Evolutionary conservation across 2,113 vertebrate species (phyloP), one percentile per base, ranked within the genome.

Genomic region (Sialia sialis): DNA sequence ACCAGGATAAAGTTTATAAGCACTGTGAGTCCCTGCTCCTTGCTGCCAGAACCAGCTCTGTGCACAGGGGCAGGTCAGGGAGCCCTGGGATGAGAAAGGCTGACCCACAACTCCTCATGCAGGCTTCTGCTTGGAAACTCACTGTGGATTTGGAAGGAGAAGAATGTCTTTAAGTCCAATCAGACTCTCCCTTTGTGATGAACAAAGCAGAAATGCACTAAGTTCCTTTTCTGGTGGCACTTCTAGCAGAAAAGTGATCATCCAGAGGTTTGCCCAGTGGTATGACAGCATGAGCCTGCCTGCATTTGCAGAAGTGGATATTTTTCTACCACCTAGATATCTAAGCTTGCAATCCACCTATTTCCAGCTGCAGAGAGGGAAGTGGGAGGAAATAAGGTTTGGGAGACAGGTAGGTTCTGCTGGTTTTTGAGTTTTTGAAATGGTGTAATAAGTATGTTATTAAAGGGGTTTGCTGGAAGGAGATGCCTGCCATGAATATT

Each of bases 31-130:
- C 32, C 43, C 41, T 56, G 49, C 17, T 68, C 11, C 43, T 26
- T 48, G n/a, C 26, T 51, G 41, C 48, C 63, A 54, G 48, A 58
- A 39, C 11, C 12, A 74, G 30, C 19, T 43, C 41, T 56, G 44
- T 2, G 4, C 39, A 41, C 0, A 0, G 41, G 32, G 30, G 7
- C 9, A 15, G 11, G 4, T 6, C 9, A 2, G 17, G 55, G 58
- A 83, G 19, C 22, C 16, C 48, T 3, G 8, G 32, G 34, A 60
- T 1, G 2, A 55, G 55, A 49, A 49, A 69, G 6, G 17, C 36
- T n/a, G n/a, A 18, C 0, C 0, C 25, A 15, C 13, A 55, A 5
- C 36, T 87, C 32, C 39, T 43, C 0, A 0, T 7, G 27, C 25
- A 27, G n/a, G 14, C 10, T 69, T 64, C 59, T 0, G 0, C 60